A percentile compares a stretch with the other conserved stretches of the same genome.
These are phyloP conservation scores for Drosophila cardini DNA, from an alignment of 1,140 invertebrate genomes.

Conservation along the genomic window DNA sequence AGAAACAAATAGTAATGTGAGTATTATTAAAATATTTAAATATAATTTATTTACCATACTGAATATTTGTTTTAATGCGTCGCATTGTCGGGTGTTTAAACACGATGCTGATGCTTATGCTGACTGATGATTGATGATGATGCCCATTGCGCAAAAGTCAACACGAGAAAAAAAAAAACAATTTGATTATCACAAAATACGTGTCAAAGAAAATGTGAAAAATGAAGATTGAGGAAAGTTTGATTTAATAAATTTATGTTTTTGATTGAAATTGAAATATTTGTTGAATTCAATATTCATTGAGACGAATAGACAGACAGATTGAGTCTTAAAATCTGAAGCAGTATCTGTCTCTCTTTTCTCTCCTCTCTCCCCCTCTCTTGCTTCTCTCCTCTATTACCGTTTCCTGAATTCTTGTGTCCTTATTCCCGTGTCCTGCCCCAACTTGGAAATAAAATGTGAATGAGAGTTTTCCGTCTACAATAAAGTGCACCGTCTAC, in stretches of 20 bases:
- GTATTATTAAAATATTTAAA: too few relatives aligned
- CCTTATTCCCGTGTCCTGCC: neutral
- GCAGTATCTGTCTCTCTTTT: neutral
- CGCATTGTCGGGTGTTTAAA: neutral
- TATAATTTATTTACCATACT: conserved; percentile 10
- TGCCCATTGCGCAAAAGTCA: neutral
- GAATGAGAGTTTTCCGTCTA: conserved; percentile 23
- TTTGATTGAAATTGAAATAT: neutral
- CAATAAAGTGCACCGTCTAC: conserved; percentile 42
- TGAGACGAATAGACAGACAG: neutral
- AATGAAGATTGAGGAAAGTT: conserved; percentile 32
- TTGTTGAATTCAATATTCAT: neutral
- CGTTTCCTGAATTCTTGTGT: neutral
- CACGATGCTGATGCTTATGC: conserved; percentile 24
- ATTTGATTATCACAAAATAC: conserved; percentile 23
- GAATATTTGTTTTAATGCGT: neutral
- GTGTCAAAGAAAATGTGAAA: conserved; percentile 38
- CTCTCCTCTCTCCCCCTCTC: neutral
- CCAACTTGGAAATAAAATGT: conserved; percentile 29
- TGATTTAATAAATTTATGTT: conserved; percentile 13
- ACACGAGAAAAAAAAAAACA: conserved; percentile 22
- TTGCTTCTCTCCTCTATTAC: too few relatives aligned
- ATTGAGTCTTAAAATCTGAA: neutral
- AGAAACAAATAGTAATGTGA: neutral
- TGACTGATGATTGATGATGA: conserved; percentile 67